A percentile compares a stretch with the other conserved stretches of the same genome.
These are phyloP conservation scores for Caenorhabditis tropicalis DNA, from an alignment of 1,140 invertebrate genomes.

Conservation along the genomic window DNA sequence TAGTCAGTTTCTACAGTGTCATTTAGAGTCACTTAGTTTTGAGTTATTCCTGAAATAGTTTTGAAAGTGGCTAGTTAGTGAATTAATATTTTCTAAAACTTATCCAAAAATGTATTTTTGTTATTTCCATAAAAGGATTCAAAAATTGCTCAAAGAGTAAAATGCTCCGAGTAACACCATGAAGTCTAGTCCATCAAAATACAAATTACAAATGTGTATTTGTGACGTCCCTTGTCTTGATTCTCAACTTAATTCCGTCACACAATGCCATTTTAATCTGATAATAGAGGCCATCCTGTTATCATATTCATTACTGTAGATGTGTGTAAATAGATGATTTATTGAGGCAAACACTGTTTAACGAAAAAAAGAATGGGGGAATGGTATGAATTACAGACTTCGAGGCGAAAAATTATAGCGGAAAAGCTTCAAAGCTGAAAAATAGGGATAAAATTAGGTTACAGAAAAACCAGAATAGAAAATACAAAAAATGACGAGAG, in stretches of 20 bases:
- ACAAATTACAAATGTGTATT: not conserved
- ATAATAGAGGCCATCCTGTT: not conserved
- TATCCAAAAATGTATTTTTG: no score
- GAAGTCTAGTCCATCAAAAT: not conserved
- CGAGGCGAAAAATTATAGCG: no score
- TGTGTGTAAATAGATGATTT: not conserved
- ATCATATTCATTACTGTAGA: not conserved
- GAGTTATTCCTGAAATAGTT: no score
- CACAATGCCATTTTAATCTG: not conserved
- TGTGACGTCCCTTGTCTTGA: not conserved
- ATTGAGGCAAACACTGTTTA: slow-evolving; percentile 7
- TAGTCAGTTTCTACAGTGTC: no score
- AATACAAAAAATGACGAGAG: not conserved
- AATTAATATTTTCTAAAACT: no score
- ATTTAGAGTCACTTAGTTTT: no score
- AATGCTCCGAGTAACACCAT: no score
- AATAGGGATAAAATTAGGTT: not conserved
- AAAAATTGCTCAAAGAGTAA: no score
- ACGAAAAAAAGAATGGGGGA: not conserved
- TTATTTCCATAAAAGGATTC: no score
- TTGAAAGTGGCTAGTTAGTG: no score
- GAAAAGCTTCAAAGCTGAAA: not conserved
- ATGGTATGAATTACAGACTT: not conserved
- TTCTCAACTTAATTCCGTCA: not conserved
- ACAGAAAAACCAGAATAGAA: not conserved